A percentile compares a stretch with the other conserved stretches of the same genome.
These are phyloP conservation scores for Callospermophilus lateralis DNA, from an alignment of 2,113 vertebrate species.

Conservation along the genomic window DNA sequence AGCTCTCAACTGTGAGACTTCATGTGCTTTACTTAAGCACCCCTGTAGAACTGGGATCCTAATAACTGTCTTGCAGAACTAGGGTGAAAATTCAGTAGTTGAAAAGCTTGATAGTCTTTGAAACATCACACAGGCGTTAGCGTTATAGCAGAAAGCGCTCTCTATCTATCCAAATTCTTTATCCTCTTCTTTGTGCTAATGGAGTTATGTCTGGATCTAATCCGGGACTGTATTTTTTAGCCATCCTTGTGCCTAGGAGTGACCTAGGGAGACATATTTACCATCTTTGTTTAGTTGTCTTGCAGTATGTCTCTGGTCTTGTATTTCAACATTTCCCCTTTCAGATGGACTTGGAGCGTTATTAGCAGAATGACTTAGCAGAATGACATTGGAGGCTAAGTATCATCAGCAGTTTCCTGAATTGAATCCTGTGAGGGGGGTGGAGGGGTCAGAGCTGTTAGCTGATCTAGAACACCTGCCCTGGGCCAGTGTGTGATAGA, in stretches of 20 bases:
- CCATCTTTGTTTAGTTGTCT: neutral
- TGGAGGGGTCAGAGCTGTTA: neutral
- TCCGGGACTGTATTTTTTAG: neutral
- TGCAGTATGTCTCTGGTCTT: neutral
- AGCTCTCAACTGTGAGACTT: neutral
- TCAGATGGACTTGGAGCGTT: neutral
- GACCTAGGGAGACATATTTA: neutral
- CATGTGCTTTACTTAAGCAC: neutral
- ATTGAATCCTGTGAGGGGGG: neutral
- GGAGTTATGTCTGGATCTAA: neutral
- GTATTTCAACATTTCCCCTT: neutral
- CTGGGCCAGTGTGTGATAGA: neutral
- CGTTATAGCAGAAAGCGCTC: neutral
- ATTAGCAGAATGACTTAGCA: neutral
- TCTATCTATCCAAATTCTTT: neutral
- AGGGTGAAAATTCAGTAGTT: neutral
- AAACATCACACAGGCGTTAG: neutral
- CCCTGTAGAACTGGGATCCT: neutral
- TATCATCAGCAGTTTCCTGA: neutral
- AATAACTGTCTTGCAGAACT: neutral
- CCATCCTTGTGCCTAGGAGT: neutral
- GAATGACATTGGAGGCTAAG: neutral
- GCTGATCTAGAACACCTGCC: slow-evolving; percentile 4
- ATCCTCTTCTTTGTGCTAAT: neutral
- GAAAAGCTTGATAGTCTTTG: slow-evolving; percentile 18